Base-by-base conservation (phyloP, 2,797 vertebrate genomes). In the Gambusia yucatana region DNA sequence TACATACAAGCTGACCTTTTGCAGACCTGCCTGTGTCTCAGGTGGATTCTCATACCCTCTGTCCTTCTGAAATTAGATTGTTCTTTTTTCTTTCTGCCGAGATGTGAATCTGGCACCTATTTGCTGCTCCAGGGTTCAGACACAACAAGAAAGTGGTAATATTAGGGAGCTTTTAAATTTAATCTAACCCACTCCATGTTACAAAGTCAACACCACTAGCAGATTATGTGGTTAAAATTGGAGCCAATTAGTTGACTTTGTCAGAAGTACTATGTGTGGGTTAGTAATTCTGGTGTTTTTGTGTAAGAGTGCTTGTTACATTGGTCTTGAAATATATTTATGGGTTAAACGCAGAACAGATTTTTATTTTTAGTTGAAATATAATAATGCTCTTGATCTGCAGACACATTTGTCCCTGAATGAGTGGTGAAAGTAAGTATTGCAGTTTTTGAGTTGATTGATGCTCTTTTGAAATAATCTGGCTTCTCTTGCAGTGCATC, bases 1-100 rank as follows among this genome's bases (percentile, higher is more conserved):
- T 61, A 85, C 79, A 85, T 75, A 82, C 76, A 86, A 73, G 77
- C 87, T 93, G 90, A 93, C 92, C 91, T 93, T 92, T 91, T 71
- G 22, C 86, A 86, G 83, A 72, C 80, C 57, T 74, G 76, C 41
- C 74, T 33, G 81, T 74, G 77, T 93, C 89, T 82, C 93, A 92
- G 89, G 89, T 89, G 91, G 80, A 91, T 87, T 50, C 78, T 82
- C 80, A 82, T 75, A 88, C 77, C 80, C 73, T 63, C 76, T 79
- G 84, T 89, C 78, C 82, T 83, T 88, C 86, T 87, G 83, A 93
- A 92, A 93, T 91, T 93, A 82, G 81, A 91, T 91, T 89, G 72
- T 78, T 84, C 87, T 89, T 88, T 87, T 86, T 50, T 75, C 77
- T 80, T 75, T 86, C 87, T 84, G 79, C 72, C 75, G 89, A 82